Percentiles rank a stretch among this genome's conserved stretches.
Conservation (phyloP, 2,888 invertebrate genomes). For the Tenthredo scrophulariae region DNA sequence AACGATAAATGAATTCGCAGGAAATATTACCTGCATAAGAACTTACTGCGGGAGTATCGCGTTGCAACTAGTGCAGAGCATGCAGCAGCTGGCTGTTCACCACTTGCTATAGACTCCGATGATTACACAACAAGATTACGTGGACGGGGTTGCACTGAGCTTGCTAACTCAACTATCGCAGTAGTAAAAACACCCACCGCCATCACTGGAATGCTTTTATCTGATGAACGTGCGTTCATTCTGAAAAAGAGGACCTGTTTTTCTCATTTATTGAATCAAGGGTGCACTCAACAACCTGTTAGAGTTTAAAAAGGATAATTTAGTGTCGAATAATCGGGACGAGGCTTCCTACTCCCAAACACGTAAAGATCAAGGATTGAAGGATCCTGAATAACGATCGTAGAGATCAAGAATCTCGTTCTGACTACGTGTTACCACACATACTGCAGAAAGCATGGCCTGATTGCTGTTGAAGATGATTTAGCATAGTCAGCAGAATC, state of each 20-base stretch:
- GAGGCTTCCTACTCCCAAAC: background rate
- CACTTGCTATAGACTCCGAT: background rate
- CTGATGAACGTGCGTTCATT: background rate
- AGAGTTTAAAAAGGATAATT: background rate
- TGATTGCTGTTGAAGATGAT: constrained; percentile 63
- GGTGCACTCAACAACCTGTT: background rate
- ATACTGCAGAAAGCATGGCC: constrained; percentile 58
- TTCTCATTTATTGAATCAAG: background rate
- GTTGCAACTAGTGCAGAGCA: constrained; percentile 16
- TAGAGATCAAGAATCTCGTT: no score
- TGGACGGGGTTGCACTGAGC: background rate
- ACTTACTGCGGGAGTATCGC: background rate
- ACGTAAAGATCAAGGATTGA: no score
- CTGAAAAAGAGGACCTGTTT: background rate
- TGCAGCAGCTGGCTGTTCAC: constrained; percentile 9
- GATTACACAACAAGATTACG: constrained; percentile 17
- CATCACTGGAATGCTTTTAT: background rate
- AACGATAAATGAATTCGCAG: constrained; percentile 15
- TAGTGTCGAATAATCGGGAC: background rate
- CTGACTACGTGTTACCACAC: no score
- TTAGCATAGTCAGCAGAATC: constrained; percentile 54
- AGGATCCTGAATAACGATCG: background rate
- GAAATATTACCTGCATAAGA: background rate
- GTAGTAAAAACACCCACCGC: background rate
- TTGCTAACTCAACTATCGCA: background rate